phyloP scores from a whole-genome alignment of 1,140 invertebrate species.

The Drosophila sproati region DNA sequence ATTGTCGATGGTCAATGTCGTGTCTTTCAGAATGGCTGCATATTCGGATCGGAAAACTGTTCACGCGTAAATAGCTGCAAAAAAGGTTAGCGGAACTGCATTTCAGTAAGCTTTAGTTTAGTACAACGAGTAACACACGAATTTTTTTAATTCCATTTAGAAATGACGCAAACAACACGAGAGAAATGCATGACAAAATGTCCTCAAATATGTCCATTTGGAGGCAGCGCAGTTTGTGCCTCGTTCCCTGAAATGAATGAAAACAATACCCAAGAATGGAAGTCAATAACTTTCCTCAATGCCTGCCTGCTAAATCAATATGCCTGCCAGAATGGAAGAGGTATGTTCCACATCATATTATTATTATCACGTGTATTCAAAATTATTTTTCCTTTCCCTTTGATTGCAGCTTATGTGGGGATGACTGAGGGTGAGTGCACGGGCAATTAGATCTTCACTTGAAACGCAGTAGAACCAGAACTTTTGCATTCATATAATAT shows the following conservation, averaged over 20 bases:
- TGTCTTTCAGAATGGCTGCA: constrained; percentile 56
- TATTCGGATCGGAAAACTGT: constrained; percentile 52
- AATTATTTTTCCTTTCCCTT: not conserved
- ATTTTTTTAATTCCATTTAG: not conserved
- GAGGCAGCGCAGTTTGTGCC: constrained; percentile 10
- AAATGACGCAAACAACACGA: not conserved
- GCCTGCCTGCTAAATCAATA: constrained; percentile 21
- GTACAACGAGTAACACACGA: too few species aligned
- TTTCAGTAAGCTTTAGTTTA: not conserved
- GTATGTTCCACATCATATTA: constrained; percentile 14
- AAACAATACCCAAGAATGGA: not conserved
- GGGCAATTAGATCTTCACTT: not conserved
- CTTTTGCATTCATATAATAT: not conserved
- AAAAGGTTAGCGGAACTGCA: not conserved
- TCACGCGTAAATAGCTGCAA: constrained; percentile 33
- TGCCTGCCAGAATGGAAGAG: constrained; percentile 28
- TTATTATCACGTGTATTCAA: not conserved
- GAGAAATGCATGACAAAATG: not conserved
- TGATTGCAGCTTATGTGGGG: constrained; percentile 20
- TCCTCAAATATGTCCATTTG: not conserved
- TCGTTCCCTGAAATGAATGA: not conserved
- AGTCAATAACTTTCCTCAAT: not conserved
- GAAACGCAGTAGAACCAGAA: not conserved
- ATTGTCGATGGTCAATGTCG: constrained; percentile 40
- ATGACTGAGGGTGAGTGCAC: constrained; percentile 4